These are phyloP conservation scores for Coptodon bakossiorum DNA, from an alignment of 2,113 vertebrate genomes.

Conservation along the genomic window DNA sequence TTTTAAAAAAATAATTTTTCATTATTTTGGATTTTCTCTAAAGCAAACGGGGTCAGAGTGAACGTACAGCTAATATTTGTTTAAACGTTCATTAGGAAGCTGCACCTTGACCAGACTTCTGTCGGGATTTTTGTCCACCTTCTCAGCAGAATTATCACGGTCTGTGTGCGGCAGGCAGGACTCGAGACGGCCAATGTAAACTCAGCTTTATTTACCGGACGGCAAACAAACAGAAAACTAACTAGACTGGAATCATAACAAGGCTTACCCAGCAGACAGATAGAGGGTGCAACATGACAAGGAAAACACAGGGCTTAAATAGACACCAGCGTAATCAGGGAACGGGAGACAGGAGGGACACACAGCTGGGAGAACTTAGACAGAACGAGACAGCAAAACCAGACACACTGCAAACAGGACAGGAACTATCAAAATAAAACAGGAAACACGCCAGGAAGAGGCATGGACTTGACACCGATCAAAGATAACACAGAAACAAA, in stretches of 20 bases:
- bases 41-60: neutral
- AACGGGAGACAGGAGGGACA: neutral
- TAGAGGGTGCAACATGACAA: neutral
- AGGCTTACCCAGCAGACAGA: neutral
- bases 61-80: neutral
- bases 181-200: neutral
- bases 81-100: neutral
- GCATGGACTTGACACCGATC: neutral
- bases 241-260: neutral
- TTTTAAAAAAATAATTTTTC: rapidly evolving
- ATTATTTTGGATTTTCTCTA: neutral
- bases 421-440: neutral
- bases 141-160: neutral
- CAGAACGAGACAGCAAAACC: neutral
- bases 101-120: neutral
- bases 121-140: neutral
- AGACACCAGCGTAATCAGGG: neutral
- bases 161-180: neutral
- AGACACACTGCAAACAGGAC: neutral
- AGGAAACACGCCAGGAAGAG: neutral
- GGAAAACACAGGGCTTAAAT: neutral
- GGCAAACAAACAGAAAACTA: neutral
- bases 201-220: neutral
- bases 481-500: neutral
- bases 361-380: neutral